A percentile compares a stretch with the other conserved stretches of the same genome.
These are phyloP conservation scores for Macrophya annulata DNA, from an alignment of 2,888 invertebrate species.

Conservation along the genomic window DNA sequence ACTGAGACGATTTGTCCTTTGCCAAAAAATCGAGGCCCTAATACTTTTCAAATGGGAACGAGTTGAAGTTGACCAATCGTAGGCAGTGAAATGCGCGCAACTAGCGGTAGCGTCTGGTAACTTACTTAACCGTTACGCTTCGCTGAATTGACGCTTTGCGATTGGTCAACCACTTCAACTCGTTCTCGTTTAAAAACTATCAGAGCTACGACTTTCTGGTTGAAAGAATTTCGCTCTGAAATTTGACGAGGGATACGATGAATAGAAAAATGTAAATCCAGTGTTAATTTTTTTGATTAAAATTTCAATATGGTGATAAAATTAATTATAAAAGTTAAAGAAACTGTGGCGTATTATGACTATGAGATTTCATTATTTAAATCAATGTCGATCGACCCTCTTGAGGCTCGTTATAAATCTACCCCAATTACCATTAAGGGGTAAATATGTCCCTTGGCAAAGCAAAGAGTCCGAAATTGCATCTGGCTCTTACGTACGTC, in stretches of 20 bases:
- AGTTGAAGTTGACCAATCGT: neutral
- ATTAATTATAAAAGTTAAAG: neutral
- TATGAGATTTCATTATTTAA: conserved; percentile 65
- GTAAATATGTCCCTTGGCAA: conserved; percentile 58
- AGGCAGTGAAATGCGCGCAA: neutral
- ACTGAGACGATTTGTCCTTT: neutral
- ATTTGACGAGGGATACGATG: neutral
- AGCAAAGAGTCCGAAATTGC: conserved; percentile 66
- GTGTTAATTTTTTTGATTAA: neutral
- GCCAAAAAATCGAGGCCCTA: neutral
- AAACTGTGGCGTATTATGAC: neutral
- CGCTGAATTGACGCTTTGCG: neutral
- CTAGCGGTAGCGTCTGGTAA: neutral
- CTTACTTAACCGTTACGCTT: neutral
- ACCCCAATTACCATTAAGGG: conserved; percentile 71
- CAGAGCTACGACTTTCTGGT: neutral
- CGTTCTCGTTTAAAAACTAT: neutral
- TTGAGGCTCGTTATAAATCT: conserved; percentile 68
- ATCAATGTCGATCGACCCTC: conserved; percentile 68
- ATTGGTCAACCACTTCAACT: neutral
- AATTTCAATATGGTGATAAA: neutral
- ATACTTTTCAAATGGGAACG: neutral
- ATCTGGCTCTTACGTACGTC: conserved; percentile 46
- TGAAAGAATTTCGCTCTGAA: neutral
- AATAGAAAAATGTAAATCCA: neutral